phyloP scores from a whole-genome alignment of 2,797 vertebrate genomes.

The Simalia tracyae region DNA sequence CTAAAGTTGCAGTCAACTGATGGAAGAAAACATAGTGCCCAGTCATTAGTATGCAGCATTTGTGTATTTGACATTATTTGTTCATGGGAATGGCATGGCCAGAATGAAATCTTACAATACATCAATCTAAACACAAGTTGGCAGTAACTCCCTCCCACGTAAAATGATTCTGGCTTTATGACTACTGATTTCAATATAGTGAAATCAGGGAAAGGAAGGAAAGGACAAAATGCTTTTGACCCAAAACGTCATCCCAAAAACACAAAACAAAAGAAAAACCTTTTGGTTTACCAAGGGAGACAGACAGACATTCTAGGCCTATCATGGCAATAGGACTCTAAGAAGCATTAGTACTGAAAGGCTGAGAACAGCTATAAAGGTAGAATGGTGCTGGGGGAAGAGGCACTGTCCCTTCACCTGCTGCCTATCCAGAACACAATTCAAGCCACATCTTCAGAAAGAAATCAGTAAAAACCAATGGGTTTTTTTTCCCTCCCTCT shows the following conservation, averaged over 20 bases:
- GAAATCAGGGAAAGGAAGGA: neutral
- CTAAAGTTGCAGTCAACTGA: constrained; percentile 43
- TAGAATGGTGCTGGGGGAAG: constrained; percentile 2
- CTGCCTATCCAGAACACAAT: neutral
- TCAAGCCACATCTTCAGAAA: neutral
- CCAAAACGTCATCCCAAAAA: neutral
- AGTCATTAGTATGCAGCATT: constrained; percentile 56
- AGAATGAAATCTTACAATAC: constrained; percentile 39
- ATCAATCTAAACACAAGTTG: constrained; percentile 46
- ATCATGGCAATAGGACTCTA: constrained; percentile 23
- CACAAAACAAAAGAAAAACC: neutral
- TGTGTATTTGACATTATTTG: constrained; percentile 54
- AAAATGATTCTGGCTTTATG: constrained; percentile 47
- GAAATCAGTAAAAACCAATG: constrained; percentile 29
- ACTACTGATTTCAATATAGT: constrained; percentile 27
- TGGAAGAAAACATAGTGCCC: constrained; percentile 60
- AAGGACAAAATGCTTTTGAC: neutral
- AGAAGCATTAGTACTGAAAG: neutral
- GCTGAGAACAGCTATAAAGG: neutral
- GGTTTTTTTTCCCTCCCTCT: constrained; percentile 33
- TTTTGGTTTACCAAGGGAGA: constrained; percentile 13
- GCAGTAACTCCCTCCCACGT: constrained; percentile 48
- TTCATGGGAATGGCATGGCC: neutral
- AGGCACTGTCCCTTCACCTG: neutral
- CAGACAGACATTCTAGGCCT: constrained; percentile 5